These are phyloP conservation scores for Drosophila jambulina DNA, from an alignment of 1,140 invertebrate species.

Conservation along the genomic window DNA sequence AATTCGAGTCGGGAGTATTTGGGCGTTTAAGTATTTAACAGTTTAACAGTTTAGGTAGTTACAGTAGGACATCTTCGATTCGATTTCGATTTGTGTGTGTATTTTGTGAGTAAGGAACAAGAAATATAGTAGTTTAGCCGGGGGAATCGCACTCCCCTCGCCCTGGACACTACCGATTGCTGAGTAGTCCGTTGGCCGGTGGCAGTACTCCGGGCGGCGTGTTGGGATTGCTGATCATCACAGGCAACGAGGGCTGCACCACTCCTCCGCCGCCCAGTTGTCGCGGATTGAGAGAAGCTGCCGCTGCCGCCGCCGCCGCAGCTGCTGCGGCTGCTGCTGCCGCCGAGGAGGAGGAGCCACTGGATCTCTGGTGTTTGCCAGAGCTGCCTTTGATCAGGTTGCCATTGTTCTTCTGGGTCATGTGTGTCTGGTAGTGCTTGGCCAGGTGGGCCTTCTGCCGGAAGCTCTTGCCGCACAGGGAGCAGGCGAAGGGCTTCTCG, in stretches of 20 bases:
- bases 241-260: conserved; percentile 38
- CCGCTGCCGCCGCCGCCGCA: conserved; percentile 12
- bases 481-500: conserved; percentile 95
- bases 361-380: conserved; percentile 65
- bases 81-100: conserved; percentile 28
- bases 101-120: conserved; percentile 78
- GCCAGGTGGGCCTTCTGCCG: conserved; percentile 98
- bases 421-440: conserved; percentile 98
- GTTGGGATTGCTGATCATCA: conserved; percentile 70
- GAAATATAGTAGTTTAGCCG: conserved; percentile 67
- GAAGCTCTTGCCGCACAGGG: conserved; percentile 95
- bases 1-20: conserved; percentile 67
- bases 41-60: conserved; percentile 28
- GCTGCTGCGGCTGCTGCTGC: conserved; percentile 13
- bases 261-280: conserved; percentile 39
- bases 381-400: conserved; percentile 76
- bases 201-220: conserved; percentile 66
- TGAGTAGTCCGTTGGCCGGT: conserved; percentile 76
- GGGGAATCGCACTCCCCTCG: background rate
- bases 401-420: conserved; percentile 89
- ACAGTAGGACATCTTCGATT: conserved; percentile 32
- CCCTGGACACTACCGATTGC: conserved; percentile 72
- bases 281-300: conserved; percentile 48
- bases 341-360: conserved; percentile 5
- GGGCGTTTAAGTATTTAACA: conserved; percentile 36